Conservation (phyloP, 2,888 invertebrate species). For the Thecophora atra region DNA sequence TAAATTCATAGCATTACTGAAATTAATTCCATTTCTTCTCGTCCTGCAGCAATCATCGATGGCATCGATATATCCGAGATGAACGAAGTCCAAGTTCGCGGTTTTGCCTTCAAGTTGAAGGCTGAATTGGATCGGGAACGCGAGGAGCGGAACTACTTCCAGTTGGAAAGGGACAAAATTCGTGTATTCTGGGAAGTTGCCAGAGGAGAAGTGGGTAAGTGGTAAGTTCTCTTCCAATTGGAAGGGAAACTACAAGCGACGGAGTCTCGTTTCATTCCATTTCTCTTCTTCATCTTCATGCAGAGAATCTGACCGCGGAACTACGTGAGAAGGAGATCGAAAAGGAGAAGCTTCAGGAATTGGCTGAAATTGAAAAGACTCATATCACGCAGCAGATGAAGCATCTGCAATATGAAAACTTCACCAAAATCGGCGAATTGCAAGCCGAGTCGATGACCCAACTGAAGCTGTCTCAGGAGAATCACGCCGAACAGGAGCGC, state of each 20-base stretch:
- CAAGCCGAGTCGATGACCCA: slow-evolving; percentile 86
- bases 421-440: slow-evolving; percentile 82
- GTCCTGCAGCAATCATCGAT: slow-evolving; percentile 75
- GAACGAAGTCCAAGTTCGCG: slow-evolving; percentile 91
- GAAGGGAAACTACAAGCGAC: not conserved
- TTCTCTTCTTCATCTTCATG: not conserved
- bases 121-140: slow-evolving; percentile 93
- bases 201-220: slow-evolving; percentile 85
- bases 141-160: slow-evolving; percentile 95
- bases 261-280: not conserved
- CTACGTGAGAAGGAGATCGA: slow-evolving; percentile 82
- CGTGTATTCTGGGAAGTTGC: slow-evolving; percentile 97
- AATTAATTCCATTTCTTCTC: slow-evolving; percentile 6
- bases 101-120: slow-evolving; percentile 84
- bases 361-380: slow-evolving; percentile 87
- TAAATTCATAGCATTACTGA: too few relatives aligned
- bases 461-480: slow-evolving; percentile 84
- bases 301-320: slow-evolving; percentile 66
- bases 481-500: slow-evolving; percentile 79
- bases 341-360: slow-evolving; percentile 86
- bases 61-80: slow-evolving; percentile 92
- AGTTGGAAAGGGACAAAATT: slow-evolving; percentile 92
- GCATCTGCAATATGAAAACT: slow-evolving; percentile 91
- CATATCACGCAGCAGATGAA: slow-evolving; percentile 93
- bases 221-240: too few relatives aligned